Evolutionary conservation across 92 coral and sea anemone species (phyloP), one percentile per base, ranked within the genome.

Genomic region (Epizoanthus fatuus): DNA sequence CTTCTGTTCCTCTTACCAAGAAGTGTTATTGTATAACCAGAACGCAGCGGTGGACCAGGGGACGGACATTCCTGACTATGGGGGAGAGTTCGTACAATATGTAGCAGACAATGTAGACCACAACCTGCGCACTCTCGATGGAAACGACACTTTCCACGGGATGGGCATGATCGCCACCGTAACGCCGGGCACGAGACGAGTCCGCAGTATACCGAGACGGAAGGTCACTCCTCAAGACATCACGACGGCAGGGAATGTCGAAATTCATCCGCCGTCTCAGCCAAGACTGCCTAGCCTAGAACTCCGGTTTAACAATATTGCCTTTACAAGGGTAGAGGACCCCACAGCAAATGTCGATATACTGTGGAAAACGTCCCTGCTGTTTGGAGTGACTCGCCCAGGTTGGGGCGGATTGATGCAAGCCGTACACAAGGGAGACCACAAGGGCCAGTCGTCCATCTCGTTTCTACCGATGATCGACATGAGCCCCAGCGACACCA

Each of bases 401-500:
- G 53, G 7, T 0, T 86, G 90, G 90, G 77, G 58, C 1, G 90
- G 90, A 25, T 14, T 79, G 42, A 86, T 86, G 90, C 90, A 80
- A 53, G 1, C n/a, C 12, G 78, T 86, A 0, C 22, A 75, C 17
- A 14, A 57, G 37, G 84, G 84, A 6, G 44, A 15, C 64, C 79
- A 67, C 86, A 22, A 12, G 15, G 90, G 90, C 45, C 65, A 86
- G 54, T 67, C 90, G 6, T 86, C 90, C 5, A 11, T 22, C 66
- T 4, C 14, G 14, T n/a, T 60, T 11, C 66, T 60, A 11, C 66
- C 66, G 10, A 60, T 60, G 66, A 60, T 60, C 10, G 66, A 60
- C 66, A 60, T 60, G 66, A 42, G 49, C 32, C 69, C n/a, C 19
- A 77, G 83, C 25, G 83, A 77, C 52, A 14, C n/a, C 2, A 81